These are phyloP conservation scores for Periphyllus acericola DNA, from an alignment of 2,888 invertebrate species.

Conservation along the genomic window DNA sequence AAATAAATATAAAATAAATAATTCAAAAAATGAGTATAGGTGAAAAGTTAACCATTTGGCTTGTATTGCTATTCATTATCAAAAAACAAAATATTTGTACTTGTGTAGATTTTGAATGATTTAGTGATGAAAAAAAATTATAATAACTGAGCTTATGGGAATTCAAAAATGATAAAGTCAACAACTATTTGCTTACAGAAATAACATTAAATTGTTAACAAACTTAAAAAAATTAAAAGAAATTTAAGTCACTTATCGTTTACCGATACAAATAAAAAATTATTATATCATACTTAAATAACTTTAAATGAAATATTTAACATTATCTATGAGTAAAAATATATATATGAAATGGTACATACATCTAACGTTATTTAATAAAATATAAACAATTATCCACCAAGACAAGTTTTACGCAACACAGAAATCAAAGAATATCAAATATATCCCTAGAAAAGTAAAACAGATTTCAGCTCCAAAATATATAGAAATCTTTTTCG, in stretches of 20 bases:
- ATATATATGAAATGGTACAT: constrained; percentile 19
- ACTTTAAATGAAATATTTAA: neutral
- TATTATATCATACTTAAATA: constrained; percentile 4
- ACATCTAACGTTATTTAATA: neutral
- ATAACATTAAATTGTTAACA: neutral
- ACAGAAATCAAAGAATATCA: neutral
- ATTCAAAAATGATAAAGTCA: neutral
- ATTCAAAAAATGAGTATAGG: no score
- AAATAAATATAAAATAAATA: no score
- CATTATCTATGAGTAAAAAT: neutral
- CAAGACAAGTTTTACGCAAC: neutral
- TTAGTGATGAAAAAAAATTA: neutral
- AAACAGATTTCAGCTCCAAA: constrained; percentile 6
- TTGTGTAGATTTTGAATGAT: neutral
- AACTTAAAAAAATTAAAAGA: neutral
- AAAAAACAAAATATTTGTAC: no score
- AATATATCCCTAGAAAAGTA: neutral
- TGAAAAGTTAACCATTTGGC: no score
- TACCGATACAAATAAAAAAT: no score
- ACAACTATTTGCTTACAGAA: neutral
- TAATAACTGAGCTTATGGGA: neutral
- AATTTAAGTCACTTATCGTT: no score
- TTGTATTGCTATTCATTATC: no score
- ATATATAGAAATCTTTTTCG: constrained; percentile 7
- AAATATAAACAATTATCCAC: neutral